phyloP scores from a whole-genome alignment of 2,113 vertebrate genomes.

The Epinephelus lanceolatus region DNA sequence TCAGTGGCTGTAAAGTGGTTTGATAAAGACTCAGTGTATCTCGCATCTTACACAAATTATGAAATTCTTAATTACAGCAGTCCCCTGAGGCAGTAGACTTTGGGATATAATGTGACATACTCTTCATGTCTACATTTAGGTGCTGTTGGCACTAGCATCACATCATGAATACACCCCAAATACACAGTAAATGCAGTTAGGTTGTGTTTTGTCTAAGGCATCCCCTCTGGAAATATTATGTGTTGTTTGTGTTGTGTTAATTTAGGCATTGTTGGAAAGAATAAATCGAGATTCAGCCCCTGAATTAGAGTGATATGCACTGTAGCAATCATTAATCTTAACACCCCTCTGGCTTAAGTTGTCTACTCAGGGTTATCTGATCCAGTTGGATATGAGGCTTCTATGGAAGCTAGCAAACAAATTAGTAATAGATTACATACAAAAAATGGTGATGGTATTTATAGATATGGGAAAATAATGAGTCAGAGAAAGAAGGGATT shows the following conservation, averaged over 20 bases:
- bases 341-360: background rate
- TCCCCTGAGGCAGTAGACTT: background rate
- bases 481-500: background rate
- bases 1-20: background rate
- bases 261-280: background rate
- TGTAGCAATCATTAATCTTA: background rate
- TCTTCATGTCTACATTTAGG: background rate
- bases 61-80: background rate
- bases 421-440: background rate
- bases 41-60: background rate
- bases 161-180: background rate
- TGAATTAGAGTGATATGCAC: background rate
- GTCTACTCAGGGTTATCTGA: background rate
- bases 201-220: background rate
- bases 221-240: background rate
- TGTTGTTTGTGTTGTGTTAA: background rate
- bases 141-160: background rate
- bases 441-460: background rate
- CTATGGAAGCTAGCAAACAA: too few relatives aligned
- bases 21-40: background rate
- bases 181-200: background rate
- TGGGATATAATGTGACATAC: background rate
- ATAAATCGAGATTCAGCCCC: background rate
- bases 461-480: background rate
- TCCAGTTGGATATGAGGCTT: background rate